Evolutionary conservation across 2,113 vertebrate species (phyloP).

Genomic region (Siniperca knerii): DNA sequence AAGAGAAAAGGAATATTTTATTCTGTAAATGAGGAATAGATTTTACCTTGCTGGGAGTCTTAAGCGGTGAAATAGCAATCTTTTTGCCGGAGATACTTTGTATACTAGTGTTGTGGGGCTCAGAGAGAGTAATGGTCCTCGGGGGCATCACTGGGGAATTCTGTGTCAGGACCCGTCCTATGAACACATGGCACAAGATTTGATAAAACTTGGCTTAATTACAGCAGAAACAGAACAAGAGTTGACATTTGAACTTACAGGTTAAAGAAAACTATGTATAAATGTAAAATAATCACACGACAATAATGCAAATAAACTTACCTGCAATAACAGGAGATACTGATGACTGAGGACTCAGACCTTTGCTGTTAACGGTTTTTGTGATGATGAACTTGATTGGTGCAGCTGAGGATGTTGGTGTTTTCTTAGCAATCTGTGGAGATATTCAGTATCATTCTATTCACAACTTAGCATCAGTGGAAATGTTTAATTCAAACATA

Average conservation of each 20-base stretch:
- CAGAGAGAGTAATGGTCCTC: constrained; percentile 92
- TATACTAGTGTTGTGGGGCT: constrained; percentile 87
- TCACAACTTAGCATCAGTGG: neutral
- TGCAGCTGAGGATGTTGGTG: constrained; percentile 91
- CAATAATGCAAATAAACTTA: constrained; percentile 47
- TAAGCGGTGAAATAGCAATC: constrained; percentile 97
- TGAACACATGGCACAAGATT: constrained; percentile 5
- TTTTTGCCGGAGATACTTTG: constrained; percentile 91
- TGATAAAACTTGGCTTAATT: neutral
- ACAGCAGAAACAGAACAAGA: neutral
- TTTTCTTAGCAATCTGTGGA: constrained; percentile 94
- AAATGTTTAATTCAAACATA: too few species aligned
- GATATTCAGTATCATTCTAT: neutral
- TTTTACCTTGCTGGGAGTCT: constrained; percentile 95
- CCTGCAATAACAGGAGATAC: constrained; percentile 92
- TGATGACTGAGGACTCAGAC: constrained; percentile 89
- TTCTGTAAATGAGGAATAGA: neutral
- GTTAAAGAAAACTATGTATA: neutral
- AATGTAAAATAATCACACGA: neutral
- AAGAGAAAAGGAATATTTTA: neutral
- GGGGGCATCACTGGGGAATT: constrained; percentile 89
- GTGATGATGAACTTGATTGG: constrained; percentile 97
- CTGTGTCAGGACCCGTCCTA: constrained; percentile 94
- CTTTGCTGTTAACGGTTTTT: constrained; percentile 97
- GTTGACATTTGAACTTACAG: too few species aligned